Evolutionary conservation across 1,140 invertebrate genomes (phyloP), one percentile per base, ranked within the genome.

Genomic region (Neodiprion virginianus): DNA sequence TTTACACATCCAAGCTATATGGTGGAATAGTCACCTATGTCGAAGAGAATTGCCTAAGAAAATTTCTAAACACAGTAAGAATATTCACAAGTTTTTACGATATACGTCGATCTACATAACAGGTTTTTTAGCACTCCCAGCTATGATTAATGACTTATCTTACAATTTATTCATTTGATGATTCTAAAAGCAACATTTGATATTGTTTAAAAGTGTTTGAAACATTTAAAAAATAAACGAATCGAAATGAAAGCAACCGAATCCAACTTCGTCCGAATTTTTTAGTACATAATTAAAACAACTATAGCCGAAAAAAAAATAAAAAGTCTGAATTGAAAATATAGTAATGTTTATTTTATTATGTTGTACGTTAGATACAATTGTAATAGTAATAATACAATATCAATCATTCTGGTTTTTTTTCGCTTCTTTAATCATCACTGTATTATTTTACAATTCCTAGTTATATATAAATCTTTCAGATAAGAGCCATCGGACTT

Each of bases 401-500:
- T 84, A 84, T 84, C 82, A 86, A 83, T 81, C 75, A 82, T 81
- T 79, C 73, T 61, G n/a, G 11, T 61, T 61, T 61, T 77, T 75
- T 80, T 77, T 79, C 79, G 74, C 76, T 82, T 80, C 76, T 79
- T 81, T 79, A 84, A 84, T 85, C 78, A 82, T 83, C 79, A 81
- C 79, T 82, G 80, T 76, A 83, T 84, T 83, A 83, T 83, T 85
- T 79, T 85, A 85, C 84, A 85, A 82, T 85, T 83, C 78, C 79
- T 84, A 81, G 82, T 83, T 84, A 85, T 81, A 85, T 80, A 85
- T 84, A 84, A 84, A 84, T 85, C 82, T 85, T 81, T 86, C 76
- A 83, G 73, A 75, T 76, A 85, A 85, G 79, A 78, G 48, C 78
- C 77, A 79, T 72, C 79, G 78, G n/a, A 79, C 75, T 82, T 79